A percentile compares a stretch with the other conserved stretches of the same genome.
Evolutionary conservation across 1,140 invertebrate genomes (phyloP).

Genomic region (Tetramorium parvispinum): DNA sequence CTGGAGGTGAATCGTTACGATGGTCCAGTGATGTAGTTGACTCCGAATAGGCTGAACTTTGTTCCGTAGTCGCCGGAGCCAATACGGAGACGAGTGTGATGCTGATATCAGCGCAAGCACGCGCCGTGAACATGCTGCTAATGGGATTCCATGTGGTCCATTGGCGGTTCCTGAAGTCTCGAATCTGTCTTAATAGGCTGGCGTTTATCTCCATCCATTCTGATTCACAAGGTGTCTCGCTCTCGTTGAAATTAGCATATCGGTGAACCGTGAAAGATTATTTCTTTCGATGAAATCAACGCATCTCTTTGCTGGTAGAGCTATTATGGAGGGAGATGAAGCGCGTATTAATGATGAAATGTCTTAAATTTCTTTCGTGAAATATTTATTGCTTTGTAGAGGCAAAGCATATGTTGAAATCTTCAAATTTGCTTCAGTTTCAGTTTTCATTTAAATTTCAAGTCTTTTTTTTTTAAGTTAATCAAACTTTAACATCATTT

Average conservation of each 20-base stretch:
- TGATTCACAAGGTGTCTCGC: conserved; percentile 3
- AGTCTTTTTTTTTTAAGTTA: not conserved
- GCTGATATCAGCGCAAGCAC: conserved; percentile 81
- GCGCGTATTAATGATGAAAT: conserved; percentile 5
- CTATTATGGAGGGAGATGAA: conserved; percentile 8
- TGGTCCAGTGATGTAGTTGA: conserved; percentile 79
- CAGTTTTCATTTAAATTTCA: not conserved
- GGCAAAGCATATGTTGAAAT: not conserved
- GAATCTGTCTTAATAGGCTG: conserved; percentile 7
- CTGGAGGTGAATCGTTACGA: conserved; percentile 79
- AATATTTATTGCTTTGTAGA: not conserved
- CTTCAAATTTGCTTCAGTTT: not conserved
- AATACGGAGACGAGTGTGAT: conserved; percentile 70
- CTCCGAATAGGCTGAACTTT: conserved; percentile 79
- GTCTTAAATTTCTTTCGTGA: not conserved
- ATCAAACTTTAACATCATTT: too few relatives aligned
- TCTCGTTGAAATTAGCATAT: not conserved
- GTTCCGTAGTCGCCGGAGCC: conserved; percentile 75
- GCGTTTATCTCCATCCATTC: not conserved
- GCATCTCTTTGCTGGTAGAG: not conserved
- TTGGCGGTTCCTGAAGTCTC: conserved; percentile 15
- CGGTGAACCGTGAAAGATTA: not conserved
- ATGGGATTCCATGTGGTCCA: conserved; percentile 46
- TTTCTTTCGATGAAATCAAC: not conserved
- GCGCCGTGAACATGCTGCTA: conserved; percentile 79